Evolutionary conservation across 2,888 invertebrate genomes (phyloP).

Genomic region (Parnassius glacialis): DNA sequence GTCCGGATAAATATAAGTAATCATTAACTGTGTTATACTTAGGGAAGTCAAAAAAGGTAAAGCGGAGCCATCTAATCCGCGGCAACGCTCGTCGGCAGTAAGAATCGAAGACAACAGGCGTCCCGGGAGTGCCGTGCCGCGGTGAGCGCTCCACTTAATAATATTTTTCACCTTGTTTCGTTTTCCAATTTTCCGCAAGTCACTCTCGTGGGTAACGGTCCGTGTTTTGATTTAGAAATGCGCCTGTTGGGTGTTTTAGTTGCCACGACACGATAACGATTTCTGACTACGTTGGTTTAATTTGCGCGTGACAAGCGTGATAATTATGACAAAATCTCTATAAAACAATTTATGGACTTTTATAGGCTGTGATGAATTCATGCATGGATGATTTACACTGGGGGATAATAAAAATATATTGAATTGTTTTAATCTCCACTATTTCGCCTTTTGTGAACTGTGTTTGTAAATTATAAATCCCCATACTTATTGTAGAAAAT

Average conservation of each 20-base stretch:
- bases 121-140: conserved; percentile 35
- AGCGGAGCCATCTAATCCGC: not conserved
- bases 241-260: conserved; percentile 43
- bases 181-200: conserved; percentile 81
- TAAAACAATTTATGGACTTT: no score
- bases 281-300: conserved; percentile 22
- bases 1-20: no score
- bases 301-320: not conserved
- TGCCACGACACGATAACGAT: conserved; percentile 36
- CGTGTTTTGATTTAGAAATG: conserved; percentile 77
- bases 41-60: not conserved
- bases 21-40: no score
- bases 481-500: no score
- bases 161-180: conserved; percentile 81
- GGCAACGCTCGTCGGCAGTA: conserved; percentile 1
- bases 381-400: no score
- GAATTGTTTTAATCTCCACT: no score
- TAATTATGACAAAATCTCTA: no score
- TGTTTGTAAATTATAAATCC: no score
- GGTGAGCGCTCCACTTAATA: conserved; percentile 72
- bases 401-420: no score
- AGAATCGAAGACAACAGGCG: conserved; percentile 20
- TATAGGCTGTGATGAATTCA: no score
- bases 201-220: conserved; percentile 78
- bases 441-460: no score